Evolutionary conservation across 2,113 vertebrate genomes (phyloP), one percentile per base, ranked within the genome.

Genomic region (Dipodomys ordii): DNA sequence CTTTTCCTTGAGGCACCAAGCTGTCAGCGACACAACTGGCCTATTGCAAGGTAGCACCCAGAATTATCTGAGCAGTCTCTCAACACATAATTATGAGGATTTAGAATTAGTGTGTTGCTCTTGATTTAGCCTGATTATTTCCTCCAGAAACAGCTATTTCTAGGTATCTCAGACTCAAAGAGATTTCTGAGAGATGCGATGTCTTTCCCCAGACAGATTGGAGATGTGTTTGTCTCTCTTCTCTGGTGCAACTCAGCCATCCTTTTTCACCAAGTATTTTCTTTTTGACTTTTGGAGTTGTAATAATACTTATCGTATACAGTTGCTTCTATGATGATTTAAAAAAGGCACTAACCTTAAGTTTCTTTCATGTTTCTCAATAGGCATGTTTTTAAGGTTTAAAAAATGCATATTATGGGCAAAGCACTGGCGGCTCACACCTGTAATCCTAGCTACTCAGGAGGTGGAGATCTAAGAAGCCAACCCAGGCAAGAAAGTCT

Each of bases 31-130:
- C 78, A 94, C 84, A 94, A 67, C 95, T 88, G 90, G 84, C 73
- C 91, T 92, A 81, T 88, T 78, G 77, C 92, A 95, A 94, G 88
- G 91, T 95, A 83, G 68, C 94, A 83, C 89, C 93, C 89, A 84
- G 87, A 89, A 71, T 57, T 94, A 95, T 95, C 95, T 94, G 87
- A 87, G 74, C 90, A 77, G 93, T 60, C 94, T 90, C 96, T 95
- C 92, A 85, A 92, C 82, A 73, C 83, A 69, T 76, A 97, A 93
- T 96, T 93, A 90, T 15, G 60, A 95, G 95, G 95, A 92, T 90
- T 96, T 95, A 89, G 49, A 90, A 78, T 74, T 87, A 64, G 73
- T 62, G 20, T 87, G 87, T 84, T 87, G 68, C 72, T 93, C 81
- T 90, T 95, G 88, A 86, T 91, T 95, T 3, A 7, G 27, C 27